phyloP scores from a whole-genome alignment of 2,113 vertebrate genomes.

The Coregonus clupeaformis region DNA sequence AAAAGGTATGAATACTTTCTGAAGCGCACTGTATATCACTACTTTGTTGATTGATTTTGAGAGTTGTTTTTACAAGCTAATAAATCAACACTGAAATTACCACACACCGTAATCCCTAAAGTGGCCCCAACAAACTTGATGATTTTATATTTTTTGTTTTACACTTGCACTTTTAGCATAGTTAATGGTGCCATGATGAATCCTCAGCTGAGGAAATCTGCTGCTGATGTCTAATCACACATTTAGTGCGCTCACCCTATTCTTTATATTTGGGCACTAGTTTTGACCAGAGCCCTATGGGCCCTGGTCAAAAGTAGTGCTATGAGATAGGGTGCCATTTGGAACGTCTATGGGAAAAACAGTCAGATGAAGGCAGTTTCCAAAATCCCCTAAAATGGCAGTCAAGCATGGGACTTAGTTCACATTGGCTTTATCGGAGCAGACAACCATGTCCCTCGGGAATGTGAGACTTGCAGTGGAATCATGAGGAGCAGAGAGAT shows the following conservation, averaged over 20 bases:
- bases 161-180: slow-evolving; percentile 18
- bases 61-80: too few relatives aligned
- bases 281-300: too few relatives aligned
- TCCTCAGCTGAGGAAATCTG: too few relatives aligned
- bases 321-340: background rate
- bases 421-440: background rate
- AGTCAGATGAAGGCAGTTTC: slow-evolving; percentile 46
- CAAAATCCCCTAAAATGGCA: slow-evolving; percentile 82
- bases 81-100: background rate
- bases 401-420: slow-evolving; percentile 66
- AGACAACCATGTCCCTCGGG: too few relatives aligned
- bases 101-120: background rate
- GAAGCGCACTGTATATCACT: too few relatives aligned
- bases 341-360: background rate
- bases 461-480: background rate
- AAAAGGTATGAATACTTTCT: too few relatives aligned
- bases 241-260: too few relatives aligned
- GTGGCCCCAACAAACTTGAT: background rate
- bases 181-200: slow-evolving; percentile 13
- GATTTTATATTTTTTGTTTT: background rate
- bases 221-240: too few relatives aligned
- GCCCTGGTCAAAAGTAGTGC: background rate
- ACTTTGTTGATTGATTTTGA: too few relatives aligned
- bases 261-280: too few relatives aligned
- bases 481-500: background rate